Conservation (phyloP, 2,113 vertebrate genomes). For the Heptranchias perlo region DNA sequence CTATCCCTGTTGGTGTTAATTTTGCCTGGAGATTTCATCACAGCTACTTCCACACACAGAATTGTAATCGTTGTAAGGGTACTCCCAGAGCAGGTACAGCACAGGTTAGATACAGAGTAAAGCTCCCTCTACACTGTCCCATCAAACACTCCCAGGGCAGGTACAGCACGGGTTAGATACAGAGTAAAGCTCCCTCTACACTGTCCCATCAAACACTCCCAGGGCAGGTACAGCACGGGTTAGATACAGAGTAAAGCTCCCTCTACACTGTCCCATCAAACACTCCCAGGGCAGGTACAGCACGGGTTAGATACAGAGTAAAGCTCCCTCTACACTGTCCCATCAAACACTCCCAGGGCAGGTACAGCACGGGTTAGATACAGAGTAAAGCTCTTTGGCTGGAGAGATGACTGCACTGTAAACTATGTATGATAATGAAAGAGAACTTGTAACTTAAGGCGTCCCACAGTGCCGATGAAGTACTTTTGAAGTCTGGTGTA, state of each 20-base stretch:
- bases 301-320: neutral
- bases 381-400: neutral
- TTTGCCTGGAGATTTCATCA: neutral
- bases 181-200: neutral
- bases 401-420: too few species aligned
- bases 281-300: too few species aligned
- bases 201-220: too few species aligned
- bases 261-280: neutral
- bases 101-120: neutral
- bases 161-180: neutral
- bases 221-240: too few species aligned
- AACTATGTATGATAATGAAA: neutral
- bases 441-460: too few species aligned
- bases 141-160: neutral
- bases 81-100: too few species aligned
- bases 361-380: neutral
- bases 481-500: too few species aligned
- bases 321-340: neutral
- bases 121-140: neutral
- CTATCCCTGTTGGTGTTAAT: neutral
- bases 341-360: neutral
- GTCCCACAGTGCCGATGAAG: too few species aligned
- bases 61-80: too few species aligned
- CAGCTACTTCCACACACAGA: neutral
- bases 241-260: neutral